Base-by-base conservation (phyloP, 2,113 vertebrate genomes). In the Pelmatolapia mariae region DNA sequence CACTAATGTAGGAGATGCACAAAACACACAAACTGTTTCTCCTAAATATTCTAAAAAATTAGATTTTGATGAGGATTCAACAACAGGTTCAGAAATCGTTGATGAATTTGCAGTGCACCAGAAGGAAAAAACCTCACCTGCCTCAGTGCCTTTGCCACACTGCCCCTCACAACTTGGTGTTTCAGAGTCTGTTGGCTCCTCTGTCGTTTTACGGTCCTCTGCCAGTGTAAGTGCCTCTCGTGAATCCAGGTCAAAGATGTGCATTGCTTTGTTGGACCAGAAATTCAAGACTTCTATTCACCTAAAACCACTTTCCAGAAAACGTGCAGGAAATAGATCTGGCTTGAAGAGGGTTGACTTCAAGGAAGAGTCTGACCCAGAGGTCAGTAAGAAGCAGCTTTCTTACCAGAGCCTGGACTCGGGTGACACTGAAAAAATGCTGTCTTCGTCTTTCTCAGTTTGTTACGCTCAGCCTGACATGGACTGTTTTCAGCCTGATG, bases 11-110 rank as follows among this genome's bases (percentile, higher is more conserved):
- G 82, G 19, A 85, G 38, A 13, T 13, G 59, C 50, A 50, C 24
- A 56, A 76, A 29, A 63, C 3, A 6, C 47, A 38, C 10, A 50
- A 80, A 59, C 3, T 18, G n/a, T 19, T 18, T 16, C 5, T 68
- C 13, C 7, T 8, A 66, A 66, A 29, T 87, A 54, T 83, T 91
- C 78, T 3, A 92, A 90, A 80, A 95, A 61, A 50, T 31, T 95
- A 5, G 7, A 13, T 1, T 95, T 95, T 78, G 86, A 93, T 22
- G 16, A 85, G 45, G 56, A 63, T 8, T 82, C 89, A 18, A 26
- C 84, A 8, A 22, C 26, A 6, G 6, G 11, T 80, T 82, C 50
- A 31, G 63, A 87, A 80, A 79, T 15, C 10, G 29, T 10, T 19
- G 82, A 79, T 40, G 83, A 89, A 66, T 80, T 71, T 84, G 15